Evolutionary conservation across 2,797 vertebrate species (phyloP).

Genomic region (Enteromius unitaeniatus): DNA sequence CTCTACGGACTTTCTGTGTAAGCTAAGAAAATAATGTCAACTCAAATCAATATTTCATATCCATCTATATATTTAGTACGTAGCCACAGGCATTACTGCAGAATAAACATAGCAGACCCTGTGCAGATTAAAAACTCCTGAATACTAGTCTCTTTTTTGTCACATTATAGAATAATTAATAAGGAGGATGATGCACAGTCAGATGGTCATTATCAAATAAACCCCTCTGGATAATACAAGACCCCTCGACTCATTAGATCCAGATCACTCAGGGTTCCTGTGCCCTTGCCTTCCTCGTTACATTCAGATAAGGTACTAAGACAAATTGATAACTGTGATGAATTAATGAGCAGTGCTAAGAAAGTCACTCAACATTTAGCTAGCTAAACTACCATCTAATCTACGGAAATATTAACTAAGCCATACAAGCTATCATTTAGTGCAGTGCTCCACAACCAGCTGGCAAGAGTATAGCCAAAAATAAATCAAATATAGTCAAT

Average conservation of each 20-base stretch:
- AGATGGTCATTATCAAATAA: slow-evolving; percentile 1
- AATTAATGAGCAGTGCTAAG: not conserved
- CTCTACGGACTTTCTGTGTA: not conserved
- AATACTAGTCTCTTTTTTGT: not conserved
- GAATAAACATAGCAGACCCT: slow-evolving; percentile 10
- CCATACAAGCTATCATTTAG: not conserved
- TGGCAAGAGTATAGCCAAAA: too few species aligned
- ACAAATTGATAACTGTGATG: not conserved
- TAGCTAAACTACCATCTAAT: not conserved
- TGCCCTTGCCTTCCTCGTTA: not conserved
- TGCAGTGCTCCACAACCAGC: not conserved
- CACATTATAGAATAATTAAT: slow-evolving; percentile 9
- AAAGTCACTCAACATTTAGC: not conserved
- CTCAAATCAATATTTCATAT: slow-evolving; percentile 19
- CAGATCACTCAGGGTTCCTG: not conserved
- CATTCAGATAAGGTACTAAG: not conserved
- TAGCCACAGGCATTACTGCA: not conserved
- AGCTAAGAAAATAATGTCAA: not conserved
- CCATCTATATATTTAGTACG: not conserved
- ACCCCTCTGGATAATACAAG: not conserved
- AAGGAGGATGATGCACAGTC: not conserved
- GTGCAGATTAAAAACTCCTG: not conserved
- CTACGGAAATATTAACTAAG: not conserved
- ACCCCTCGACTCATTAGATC: not conserved
- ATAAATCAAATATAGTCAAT: too few species aligned